phyloP scores from a whole-genome alignment of 2,888 invertebrate genomes.

The Agelastica alni region DNA sequence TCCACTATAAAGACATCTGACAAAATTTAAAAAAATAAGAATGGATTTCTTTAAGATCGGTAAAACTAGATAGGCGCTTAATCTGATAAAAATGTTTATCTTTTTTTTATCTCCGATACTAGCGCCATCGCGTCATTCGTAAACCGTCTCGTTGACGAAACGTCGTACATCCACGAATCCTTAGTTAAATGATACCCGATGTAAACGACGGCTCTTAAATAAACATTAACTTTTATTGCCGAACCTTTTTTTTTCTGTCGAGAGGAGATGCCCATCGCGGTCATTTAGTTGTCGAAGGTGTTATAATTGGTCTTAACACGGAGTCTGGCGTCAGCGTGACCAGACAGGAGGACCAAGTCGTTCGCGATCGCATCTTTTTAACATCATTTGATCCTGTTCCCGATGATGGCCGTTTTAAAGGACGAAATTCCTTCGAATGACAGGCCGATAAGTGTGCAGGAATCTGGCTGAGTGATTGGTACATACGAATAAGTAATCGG shows the following conservation, averaged over 20 bases:
- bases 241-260: slow-evolving; percentile 41
- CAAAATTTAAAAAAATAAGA: no score
- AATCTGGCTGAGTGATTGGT: neutral
- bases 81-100: no score
- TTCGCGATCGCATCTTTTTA: slow-evolving; percentile 40
- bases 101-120: no score
- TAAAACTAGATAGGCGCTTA: no score
- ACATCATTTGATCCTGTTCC: slow-evolving; percentile 41
- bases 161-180: slow-evolving; percentile 9
- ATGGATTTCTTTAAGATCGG: no score
- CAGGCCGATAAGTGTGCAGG: neutral
- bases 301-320: slow-evolving; percentile 58
- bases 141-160: slow-evolving; percentile 19
- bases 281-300: slow-evolving; percentile 57
- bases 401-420: slow-evolving; percentile 30
- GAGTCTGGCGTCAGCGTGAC: slow-evolving; percentile 56
- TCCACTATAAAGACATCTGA: no score
- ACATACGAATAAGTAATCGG: no score
- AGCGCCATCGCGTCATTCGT: slow-evolving; percentile 10
- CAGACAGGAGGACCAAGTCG: slow-evolving; percentile 48
- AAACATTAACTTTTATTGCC: slow-evolving; percentile 43
- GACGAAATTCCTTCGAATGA: slow-evolving; percentile 2
- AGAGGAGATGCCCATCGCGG: slow-evolving; percentile 51
- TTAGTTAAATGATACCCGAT: slow-evolving; percentile 31
- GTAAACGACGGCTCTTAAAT: slow-evolving; percentile 36